Evolutionary conservation across 1,140 invertebrate species (phyloP).

Genomic region (Dendrolimus kikuchii): DNA sequence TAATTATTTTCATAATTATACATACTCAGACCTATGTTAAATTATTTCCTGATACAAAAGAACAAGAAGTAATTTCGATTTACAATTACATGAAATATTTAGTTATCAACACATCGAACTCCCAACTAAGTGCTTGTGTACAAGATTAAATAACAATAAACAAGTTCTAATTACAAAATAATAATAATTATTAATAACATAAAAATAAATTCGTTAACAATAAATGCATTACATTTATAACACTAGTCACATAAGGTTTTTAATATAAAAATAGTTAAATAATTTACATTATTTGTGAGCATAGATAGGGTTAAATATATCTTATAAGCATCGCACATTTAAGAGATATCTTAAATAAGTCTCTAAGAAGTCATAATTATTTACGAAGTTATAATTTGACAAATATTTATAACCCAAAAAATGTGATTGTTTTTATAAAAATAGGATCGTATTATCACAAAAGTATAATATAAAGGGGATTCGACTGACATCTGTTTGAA

Average conservation of each 20-base stretch:
- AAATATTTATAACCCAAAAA: too few species aligned
- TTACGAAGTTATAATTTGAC: too few species aligned
- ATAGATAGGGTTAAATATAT: conserved; percentile 25
- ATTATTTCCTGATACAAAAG: background rate
- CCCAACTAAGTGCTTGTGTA: conserved; percentile 19
- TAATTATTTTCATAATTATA: too few species aligned
- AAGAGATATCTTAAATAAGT: conserved; percentile 9
- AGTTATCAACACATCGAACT: too few species aligned
- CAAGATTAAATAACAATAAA: conserved; percentile 34
- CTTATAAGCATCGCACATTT: conserved; percentile 35
- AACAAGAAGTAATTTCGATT: too few species aligned
- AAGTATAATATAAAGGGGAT: too few species aligned
- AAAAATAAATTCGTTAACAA: conserved; percentile 68
- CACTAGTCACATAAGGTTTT: conserved; percentile 29
- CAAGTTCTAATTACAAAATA: conserved; percentile 37
- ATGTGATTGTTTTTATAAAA: too few species aligned
- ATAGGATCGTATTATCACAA: too few species aligned
- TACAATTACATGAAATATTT: too few species aligned
- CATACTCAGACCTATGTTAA: too few species aligned
- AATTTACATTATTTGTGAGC: conserved; percentile 40
- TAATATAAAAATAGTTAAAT: conserved; percentile 55
- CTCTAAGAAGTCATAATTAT: background rate
- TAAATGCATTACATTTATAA: conserved; percentile 55
- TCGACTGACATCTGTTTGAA: too few species aligned
- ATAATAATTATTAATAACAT: conserved; percentile 20